Conservation (phyloP, 2,797 vertebrate genomes). For the Tragelaphus eurycerus region DNA sequence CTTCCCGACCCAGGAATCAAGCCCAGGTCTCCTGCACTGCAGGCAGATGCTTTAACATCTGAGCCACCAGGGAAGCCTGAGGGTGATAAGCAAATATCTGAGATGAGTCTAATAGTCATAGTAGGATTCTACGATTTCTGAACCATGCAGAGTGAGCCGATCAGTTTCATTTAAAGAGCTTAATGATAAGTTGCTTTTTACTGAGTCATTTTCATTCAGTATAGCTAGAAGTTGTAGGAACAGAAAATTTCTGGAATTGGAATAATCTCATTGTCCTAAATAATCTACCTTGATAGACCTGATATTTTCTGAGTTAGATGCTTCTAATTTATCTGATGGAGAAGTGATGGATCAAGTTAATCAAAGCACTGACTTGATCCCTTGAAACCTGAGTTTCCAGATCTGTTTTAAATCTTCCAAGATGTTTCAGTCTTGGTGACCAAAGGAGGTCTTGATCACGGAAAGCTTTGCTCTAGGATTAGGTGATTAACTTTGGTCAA, state of each 20-base stretch:
- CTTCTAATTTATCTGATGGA: background rate
- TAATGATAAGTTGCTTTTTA: background rate
- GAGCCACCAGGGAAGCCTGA: background rate
- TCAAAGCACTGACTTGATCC: background rate
- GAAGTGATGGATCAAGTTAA: background rate
- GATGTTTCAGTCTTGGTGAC: background rate
- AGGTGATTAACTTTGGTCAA: background rate
- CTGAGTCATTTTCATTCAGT: background rate
- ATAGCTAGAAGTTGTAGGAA: background rate
- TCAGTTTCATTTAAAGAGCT: background rate
- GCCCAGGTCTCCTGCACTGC: background rate
- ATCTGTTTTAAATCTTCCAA: background rate
- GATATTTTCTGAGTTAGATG: background rate
- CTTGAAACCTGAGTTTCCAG: background rate
- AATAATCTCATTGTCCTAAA: background rate
- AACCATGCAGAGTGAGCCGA: background rate
- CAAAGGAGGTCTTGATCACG: background rate
- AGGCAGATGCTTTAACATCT: background rate
- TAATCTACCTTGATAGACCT: background rate
- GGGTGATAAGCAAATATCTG: background rate
- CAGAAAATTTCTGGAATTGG: background rate
- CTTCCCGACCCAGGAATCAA: rapidly evolving
- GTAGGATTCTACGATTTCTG: background rate
- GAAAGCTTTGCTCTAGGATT: background rate
- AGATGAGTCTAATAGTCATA: background rate